Evolutionary conservation across 2,797 vertebrate species (phyloP), one percentile per base, ranked within the genome.

Genomic region (Tamandua tetradactyla): DNA sequence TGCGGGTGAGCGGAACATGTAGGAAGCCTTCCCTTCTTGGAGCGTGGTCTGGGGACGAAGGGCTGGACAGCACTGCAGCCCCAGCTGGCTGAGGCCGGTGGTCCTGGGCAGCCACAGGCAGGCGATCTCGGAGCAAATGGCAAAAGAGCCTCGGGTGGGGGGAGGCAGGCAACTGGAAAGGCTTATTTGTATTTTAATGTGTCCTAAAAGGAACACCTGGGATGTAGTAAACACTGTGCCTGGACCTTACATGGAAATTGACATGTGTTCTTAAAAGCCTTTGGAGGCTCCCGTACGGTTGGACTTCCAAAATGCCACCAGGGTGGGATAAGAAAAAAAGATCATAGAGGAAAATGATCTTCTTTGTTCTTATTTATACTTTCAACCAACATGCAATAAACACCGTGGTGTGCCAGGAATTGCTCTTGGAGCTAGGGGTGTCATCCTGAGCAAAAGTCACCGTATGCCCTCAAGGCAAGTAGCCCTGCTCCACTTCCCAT

Each of bases 361-460:
- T 37, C 69, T 83, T 64, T n/a, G 64, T 76, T 40, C 68, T 87
- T 17, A 22, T 20, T 75, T 59, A 61, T 68, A 78, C 64, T 88
- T 57, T 81, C 68, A 81, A 59, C 35, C 62, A 71, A 42, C 7
- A 27, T 62, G 30, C 7, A 62, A 47, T 6, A 87, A 55, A 87
- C 72, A 62, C n/a, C 37, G 7, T n/a, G 35, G 23, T 23, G 23
- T 15, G 17, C 62, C 42, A 40, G 40, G 47, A 86, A 52, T 44
- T 30, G 22, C 2, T 30, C 80, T 64, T 1, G 0, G 44, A 8
- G 57, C 68, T 25, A 4, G 64, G 62, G 18, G 64, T 35, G 2
- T 27, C 12, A 17, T 20, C 44, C 0, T 1, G 57, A 52, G 9
- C 0, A 1, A 47, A 42, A 37, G 0, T 2, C 9, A 2, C 8